These are phyloP conservation scores for Batillaria attramentaria DNA, from an alignment of 1,140 invertebrate genomes.

Conservation along the genomic window DNA sequence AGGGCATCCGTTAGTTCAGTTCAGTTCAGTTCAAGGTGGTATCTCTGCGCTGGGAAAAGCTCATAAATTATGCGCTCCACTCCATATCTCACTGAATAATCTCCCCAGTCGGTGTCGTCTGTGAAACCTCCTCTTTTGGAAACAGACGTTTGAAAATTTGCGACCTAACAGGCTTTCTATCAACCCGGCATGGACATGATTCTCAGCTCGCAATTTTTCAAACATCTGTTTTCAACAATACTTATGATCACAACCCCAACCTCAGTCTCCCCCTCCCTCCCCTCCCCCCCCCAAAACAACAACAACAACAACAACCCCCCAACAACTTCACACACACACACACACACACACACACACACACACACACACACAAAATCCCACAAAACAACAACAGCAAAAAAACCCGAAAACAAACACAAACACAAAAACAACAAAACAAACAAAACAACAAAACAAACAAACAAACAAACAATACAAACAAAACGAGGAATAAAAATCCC, in stretches of 20 bases:
- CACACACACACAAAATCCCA: not conserved
- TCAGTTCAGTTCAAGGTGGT: no score
- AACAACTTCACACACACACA: not conserved
- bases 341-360: not conserved
- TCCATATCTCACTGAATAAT: no score
- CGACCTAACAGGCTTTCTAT: no score
- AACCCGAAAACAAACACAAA: not conserved
- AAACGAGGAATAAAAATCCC: not conserved
- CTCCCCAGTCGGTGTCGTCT: no score
- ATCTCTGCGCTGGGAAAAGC: no score
- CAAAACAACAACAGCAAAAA: not conserved
- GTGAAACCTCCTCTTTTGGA: no score
- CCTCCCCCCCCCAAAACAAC: not conserved
- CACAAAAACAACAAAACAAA: not conserved
- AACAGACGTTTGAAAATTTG: no score
- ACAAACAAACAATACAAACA: not conserved
- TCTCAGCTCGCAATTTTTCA: no score
- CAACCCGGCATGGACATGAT: no score
- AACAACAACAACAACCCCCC: not conserved
- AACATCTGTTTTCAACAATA: no score
- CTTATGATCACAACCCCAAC: not conserved
- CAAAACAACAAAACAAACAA: not conserved
- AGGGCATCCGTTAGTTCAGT: no score
- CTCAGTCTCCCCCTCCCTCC: not conserved
- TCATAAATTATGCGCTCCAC: no score